phyloP scores from a whole-genome alignment of 2,888 invertebrate species.

The Cepaea hortensis region DNA sequence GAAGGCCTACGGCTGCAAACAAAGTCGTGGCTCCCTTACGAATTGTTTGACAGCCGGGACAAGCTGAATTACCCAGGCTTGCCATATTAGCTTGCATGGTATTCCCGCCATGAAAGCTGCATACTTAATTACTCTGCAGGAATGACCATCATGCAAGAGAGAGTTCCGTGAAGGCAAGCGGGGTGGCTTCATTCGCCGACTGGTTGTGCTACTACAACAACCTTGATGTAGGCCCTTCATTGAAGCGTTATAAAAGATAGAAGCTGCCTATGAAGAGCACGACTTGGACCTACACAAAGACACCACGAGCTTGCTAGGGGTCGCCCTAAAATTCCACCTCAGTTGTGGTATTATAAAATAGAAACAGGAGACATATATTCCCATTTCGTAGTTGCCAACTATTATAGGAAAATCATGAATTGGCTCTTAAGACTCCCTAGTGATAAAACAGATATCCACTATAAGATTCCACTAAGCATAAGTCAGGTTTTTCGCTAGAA shows the following conservation, averaged over 20 bases:
- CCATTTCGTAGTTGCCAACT: too few relatives aligned
- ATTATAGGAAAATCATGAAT: too few relatives aligned
- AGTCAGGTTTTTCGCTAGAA: too few relatives aligned
- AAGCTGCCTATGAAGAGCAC: neutral
- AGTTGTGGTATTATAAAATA: too few relatives aligned
- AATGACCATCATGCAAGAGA: neutral
- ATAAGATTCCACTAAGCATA: too few relatives aligned
- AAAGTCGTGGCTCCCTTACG: constrained; percentile 5
- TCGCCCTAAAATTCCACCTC: too few relatives aligned
- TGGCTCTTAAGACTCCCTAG: too few relatives aligned
- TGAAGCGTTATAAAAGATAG: neutral
- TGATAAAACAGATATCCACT: too few relatives aligned
- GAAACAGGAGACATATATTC: too few relatives aligned
- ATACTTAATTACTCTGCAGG: neutral
- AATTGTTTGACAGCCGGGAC: neutral
- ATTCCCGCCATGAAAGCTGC: neutral
- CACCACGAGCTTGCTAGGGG: too few relatives aligned
- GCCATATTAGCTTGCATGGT: neutral
- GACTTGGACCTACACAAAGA: neutral
- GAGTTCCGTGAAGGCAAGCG: neutral
- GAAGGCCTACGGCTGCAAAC: constrained; percentile 1
- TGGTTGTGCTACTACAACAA: neutral
- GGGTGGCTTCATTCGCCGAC: neutral
- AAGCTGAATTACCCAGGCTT: neutral
- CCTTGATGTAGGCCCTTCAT: neutral